These are phyloP conservation scores for Thalassarche chlororhynchos DNA, from an alignment of 2,113 vertebrate species.

Conservation along the genomic window DNA sequence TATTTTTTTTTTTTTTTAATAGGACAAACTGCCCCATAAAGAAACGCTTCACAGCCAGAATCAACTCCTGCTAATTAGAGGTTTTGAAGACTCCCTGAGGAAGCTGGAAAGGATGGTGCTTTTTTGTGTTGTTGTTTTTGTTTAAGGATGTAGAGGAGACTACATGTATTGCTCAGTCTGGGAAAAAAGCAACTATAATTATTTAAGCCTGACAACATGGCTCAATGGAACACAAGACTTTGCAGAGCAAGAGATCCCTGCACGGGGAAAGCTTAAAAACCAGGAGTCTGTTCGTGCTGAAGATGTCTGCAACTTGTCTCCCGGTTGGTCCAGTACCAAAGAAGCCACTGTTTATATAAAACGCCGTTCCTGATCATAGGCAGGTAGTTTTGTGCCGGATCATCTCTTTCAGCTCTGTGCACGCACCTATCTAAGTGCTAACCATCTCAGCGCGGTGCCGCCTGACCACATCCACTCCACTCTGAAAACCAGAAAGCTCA, in stretches of 20 bases:
- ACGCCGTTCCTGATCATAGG: too few species aligned
- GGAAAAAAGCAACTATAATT: not conserved
- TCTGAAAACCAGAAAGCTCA: not conserved
- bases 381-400: not conserved
- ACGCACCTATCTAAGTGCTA: accelerated
- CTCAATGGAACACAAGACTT: not conserved
- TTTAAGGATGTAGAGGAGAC: not conserved
- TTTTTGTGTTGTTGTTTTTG: not conserved
- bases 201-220: not conserved
- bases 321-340: accelerated
- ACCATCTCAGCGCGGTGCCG: not conserved
- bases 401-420: not conserved
- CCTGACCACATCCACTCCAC: not conserved
- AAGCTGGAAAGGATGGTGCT: not conserved
- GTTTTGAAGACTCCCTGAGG: not conserved
- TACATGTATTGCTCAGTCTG: not conserved
- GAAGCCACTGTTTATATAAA: accelerated
- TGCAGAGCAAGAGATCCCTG: not conserved
- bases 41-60: not conserved
- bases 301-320: accelerated
- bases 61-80: not conserved
- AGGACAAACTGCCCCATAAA: not conserved
- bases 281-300: not conserved
- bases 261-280: not conserved
- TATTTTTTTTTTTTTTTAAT: not conserved